Evolutionary conservation across 2,888 invertebrate genomes (phyloP), one percentile per base, ranked within the genome.

Genomic region (Scrobipalpa atriplicella): DNA sequence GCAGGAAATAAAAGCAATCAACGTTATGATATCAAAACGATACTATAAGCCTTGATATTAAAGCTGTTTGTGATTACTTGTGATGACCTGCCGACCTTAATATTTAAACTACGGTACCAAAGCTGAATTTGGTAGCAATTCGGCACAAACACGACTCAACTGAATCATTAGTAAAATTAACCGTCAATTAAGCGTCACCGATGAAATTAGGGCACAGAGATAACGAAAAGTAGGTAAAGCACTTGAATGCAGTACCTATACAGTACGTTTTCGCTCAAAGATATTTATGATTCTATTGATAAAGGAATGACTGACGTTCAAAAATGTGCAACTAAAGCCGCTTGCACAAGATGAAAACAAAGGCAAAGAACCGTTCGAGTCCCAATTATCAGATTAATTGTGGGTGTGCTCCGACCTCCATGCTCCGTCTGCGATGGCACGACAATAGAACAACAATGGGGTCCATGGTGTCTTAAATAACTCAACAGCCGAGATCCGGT

Each of bases 341-440:
- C 71, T 69, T 71, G 66, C 68, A 65, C 67, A 69, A 72, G 68
- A 61, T 66, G 69, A 70, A 73, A 74, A 75, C 75, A 74, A 74
- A n/a, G n/a, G n/a, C n/a, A 78, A 79, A 78, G 78, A 78, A 84
- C 83, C 80, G 83, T 84, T 81, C 77, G 77, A 77, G 75, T 61
- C 76, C 69, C 78, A 81, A 84, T 82, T 84, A n/a, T n/a, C 80
- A 78, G 80, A 83, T 82, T 81, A 82, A 83, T 83, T 79, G 83
- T 84, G 81, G 80, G 84, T 82, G 78, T 78, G 78, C 78, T 70
- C 77, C 81, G 88, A 86, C 88, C 88, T 87, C 85, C 83, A 84
- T 76, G 71, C 70, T 9, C 70, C 65, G 67, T 19, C 78, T n/a
- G n/a, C n/a, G n/a, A n/a, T n/a, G n/a, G n/a, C n/a, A n/a, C n/a